phyloP scores from a whole-genome alignment of 2,113 vertebrate genomes.

The Datnioides undecimradiatus region DNA sequence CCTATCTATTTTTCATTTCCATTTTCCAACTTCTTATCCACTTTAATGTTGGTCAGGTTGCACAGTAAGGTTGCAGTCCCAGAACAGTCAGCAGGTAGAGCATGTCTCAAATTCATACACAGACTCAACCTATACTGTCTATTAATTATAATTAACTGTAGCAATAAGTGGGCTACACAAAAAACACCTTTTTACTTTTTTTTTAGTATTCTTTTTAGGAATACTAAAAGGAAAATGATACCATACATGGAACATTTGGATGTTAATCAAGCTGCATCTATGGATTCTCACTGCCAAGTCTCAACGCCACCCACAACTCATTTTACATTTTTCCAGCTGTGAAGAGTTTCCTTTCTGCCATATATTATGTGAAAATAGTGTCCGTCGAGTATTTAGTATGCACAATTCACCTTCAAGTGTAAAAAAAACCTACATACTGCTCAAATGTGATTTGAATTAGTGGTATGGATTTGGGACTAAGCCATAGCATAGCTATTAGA shows the following conservation, averaged over 20 bases:
- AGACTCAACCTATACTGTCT: no score
- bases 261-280: not conserved
- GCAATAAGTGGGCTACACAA: no score
- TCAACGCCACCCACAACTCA: not conserved
- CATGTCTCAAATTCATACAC: no score
- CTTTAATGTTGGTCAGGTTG: no score
- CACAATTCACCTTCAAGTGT: not conserved
- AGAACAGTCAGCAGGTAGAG: no score
- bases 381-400: not conserved
- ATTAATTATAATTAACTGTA: no score
- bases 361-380: not conserved
- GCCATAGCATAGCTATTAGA: not conserved
- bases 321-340: not conserved
- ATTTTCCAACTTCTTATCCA: no score
- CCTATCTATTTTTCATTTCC: no score
- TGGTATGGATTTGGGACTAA: not conserved
- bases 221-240: not conserved
- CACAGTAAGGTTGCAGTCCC: no score
- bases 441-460: not conserved
- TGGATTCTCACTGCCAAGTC: not conserved
- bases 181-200: not conserved
- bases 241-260: no score
- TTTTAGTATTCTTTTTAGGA: no score
- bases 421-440: not conserved
- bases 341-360: not conserved